Evolutionary conservation across 2,797 vertebrate species (phyloP).

Genomic region (Poeciliopsis paucimaculata): DNA sequence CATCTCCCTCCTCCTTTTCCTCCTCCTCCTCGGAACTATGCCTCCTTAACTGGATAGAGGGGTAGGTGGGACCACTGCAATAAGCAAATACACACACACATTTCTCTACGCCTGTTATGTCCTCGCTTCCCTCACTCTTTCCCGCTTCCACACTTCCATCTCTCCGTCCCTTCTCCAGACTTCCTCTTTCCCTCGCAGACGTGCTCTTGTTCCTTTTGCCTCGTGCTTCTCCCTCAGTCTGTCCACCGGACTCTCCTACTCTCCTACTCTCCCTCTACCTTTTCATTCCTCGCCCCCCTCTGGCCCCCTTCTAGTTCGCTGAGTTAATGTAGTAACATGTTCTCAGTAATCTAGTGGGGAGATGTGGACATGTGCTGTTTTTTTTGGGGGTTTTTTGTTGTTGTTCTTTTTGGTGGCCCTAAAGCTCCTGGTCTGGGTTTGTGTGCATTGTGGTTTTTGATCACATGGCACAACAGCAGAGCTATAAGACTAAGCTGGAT

Average conservation of each 20-base stretch:
- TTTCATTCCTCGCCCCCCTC: slow-evolving; percentile 43
- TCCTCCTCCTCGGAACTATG: slow-evolving; percentile 71
- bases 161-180: slow-evolving; percentile 63
- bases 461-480: slow-evolving; percentile 77
- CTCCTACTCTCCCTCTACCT: slow-evolving; percentile 56
- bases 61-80: slow-evolving; percentile 82
- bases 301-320: slow-evolving; percentile 65
- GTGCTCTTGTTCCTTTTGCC: slow-evolving; percentile 55
- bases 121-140: slow-evolving; percentile 66
- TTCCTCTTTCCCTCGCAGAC: slow-evolving; percentile 53
- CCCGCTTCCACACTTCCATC: slow-evolving; percentile 73
- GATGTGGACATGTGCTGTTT: slow-evolving; percentile 80
- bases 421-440: slow-evolving; percentile 74
- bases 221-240: slow-evolving; percentile 56
- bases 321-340: slow-evolving; percentile 81
- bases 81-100: slow-evolving; percentile 74
- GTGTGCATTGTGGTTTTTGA: slow-evolving; percentile 52
- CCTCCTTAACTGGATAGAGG: slow-evolving; percentile 79
- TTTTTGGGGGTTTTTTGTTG: not conserved
- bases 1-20: slow-evolving; percentile 78
- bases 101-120: slow-evolving; percentile 78
- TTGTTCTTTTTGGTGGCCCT: slow-evolving; percentile 79
- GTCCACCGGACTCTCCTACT: slow-evolving; percentile 50
- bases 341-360: slow-evolving; percentile 84
- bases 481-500: slow-evolving; percentile 80